These are phyloP conservation scores for Salvelinus alpinus DNA, from an alignment of 2,113 vertebrate genomes.

Conservation along the genomic window DNA sequence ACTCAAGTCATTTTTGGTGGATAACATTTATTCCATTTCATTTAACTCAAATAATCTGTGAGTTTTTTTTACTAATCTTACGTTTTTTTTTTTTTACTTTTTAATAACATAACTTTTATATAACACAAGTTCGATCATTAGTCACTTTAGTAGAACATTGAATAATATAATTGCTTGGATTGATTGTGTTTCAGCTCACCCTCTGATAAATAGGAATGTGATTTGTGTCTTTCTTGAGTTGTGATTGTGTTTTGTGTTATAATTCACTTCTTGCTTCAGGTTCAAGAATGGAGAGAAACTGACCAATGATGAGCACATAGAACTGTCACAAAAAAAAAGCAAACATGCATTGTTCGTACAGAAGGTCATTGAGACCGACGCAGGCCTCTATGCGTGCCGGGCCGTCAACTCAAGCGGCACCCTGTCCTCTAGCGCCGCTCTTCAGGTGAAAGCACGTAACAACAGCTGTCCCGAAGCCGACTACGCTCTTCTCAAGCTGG, in stretches of 20 bases:
- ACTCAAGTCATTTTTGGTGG: neutral
- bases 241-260: conserved; percentile 69
- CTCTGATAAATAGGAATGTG: neutral
- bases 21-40: neutral
- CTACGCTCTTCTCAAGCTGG: conserved; percentile 64
- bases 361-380: conserved; percentile 74
- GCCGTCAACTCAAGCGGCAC: conserved; percentile 72
- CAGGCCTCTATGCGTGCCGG: conserved; percentile 77
- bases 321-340: conserved; percentile 81
- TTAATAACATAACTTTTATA: neutral
- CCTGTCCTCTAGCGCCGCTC: conserved; percentile 75
- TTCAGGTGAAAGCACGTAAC: conserved; percentile 77
- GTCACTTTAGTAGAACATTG: neutral
- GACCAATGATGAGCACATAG: conserved; percentile 77
- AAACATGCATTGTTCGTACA: conserved; percentile 80
- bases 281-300: conserved; percentile 84
- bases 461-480: conserved; percentile 56
- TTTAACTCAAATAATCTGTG: neutral
- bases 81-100: neutral
- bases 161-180: neutral
- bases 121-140: neutral
- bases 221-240: neutral
- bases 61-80: conserved; percentile 1
- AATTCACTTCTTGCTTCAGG: conserved; percentile 85
- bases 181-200: conserved; percentile 11